Conservation (phyloP, 2,797 vertebrate species). For the Platalea minor region DNA sequence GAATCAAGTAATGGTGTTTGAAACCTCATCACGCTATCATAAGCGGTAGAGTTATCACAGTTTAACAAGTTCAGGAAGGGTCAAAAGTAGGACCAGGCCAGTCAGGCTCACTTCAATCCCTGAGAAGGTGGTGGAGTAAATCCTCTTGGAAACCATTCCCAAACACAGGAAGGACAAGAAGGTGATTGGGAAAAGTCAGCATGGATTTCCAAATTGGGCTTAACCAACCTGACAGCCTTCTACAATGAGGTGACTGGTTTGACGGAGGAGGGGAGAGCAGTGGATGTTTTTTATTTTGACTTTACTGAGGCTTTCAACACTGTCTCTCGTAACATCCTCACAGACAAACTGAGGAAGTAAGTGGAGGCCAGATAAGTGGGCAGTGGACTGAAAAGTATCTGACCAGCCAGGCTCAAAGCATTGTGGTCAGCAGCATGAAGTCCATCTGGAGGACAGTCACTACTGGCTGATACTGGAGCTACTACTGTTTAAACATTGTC, state of each 20-base stretch:
- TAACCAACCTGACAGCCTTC: not conserved
- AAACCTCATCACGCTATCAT: not conserved
- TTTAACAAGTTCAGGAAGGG: not conserved
- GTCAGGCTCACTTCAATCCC: not conserved
- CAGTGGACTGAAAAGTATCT: too few species aligned
- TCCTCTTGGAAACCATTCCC: not conserved
- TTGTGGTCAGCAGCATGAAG: too few species aligned
- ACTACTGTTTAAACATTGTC: not conserved
- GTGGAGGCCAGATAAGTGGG: too few species aligned
- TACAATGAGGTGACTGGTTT: not conserved
- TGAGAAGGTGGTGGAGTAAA: not conserved
- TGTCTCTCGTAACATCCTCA: not conserved
- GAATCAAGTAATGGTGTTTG: not conserved
- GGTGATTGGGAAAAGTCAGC: not conserved
- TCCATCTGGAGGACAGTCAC: not conserved
- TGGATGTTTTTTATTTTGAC: not conserved
- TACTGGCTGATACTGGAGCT: not conserved
- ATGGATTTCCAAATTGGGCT: not conserved
- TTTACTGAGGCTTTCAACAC: not conserved
- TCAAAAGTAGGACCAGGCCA: not conserved
- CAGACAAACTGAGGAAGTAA: not conserved
- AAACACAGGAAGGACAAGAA: not conserved
- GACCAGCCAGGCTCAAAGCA: too few species aligned
- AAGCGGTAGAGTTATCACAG: not conserved
- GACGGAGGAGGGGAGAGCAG: not conserved